Evolutionary conservation across 2,888 invertebrate species (phyloP).

Genomic region (Dryobotodes eremita): DNA sequence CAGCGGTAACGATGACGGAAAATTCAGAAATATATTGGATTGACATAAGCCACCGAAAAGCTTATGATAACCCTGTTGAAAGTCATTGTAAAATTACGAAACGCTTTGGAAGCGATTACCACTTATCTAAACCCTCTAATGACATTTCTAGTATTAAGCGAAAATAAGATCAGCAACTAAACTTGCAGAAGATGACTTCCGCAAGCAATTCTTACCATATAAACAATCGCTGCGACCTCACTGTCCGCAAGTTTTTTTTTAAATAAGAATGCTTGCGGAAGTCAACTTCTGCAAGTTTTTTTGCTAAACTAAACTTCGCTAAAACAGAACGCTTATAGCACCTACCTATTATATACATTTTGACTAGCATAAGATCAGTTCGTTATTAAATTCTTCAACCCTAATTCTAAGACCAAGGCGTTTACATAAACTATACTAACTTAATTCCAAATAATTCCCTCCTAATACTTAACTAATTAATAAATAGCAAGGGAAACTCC

Average conservation of each 20-base stretch:
- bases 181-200: background rate
- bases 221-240: background rate
- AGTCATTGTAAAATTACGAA: background rate
- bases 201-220: background rate
- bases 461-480: constrained; percentile 22
- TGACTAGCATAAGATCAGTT: background rate
- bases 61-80: too few species aligned
- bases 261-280: background rate
- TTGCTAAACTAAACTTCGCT: background rate
- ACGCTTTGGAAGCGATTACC: too few species aligned
- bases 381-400: constrained; percentile 1
- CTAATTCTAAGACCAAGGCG: background rate
- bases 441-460: background rate
- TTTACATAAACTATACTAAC: background rate
- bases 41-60: background rate
- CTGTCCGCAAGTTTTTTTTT: too few species aligned
- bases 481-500: constrained; percentile 7
- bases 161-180: background rate
- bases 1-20: background rate
- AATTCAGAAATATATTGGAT: too few species aligned
- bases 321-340: background rate
- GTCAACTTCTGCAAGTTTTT: background rate
- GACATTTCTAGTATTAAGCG: background rate
- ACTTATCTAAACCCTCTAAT: background rate
- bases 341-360: background rate